Base-by-base conservation (phyloP, 2,797 vertebrate genomes). In the Myoxocephalus aenaeus region DNA sequence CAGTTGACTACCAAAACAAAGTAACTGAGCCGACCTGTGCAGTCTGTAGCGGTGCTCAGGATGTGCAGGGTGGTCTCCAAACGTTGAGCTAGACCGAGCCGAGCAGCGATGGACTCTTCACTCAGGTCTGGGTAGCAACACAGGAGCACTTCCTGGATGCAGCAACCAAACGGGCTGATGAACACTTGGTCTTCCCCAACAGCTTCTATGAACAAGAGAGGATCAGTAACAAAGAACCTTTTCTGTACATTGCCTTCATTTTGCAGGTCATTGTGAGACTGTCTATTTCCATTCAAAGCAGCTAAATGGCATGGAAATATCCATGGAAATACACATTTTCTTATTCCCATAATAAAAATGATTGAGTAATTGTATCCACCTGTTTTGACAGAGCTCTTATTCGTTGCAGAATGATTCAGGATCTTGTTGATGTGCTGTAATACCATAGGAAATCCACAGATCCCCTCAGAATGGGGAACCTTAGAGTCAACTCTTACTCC, bases 371-470 rank as follows among this genome's bases (percentile, higher is more conserved):
- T 77, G 8, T 12, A 25, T 3, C 82, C 65, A 95, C 95, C 94
- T 73, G 93, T 73, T 90, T 95, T 95, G 46, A 86, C 82, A 3
- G 89, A 82, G 34, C 80, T 82, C 72, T 96, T 95, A 48, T 84
- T 88, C 1, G 85, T 88, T 0, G 77, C 80, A 54, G 91, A 90
- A 79, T 96, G 96, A 84, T 96, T 99, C 75, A 99, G 94, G 87
- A 99, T 96, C 94, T 97, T 99, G 94, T 87, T 97, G 89, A 99
- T 96, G 92, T 97, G 96, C 63, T 98, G 97, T 64, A 99, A 94
- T 59, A 99, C 90, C 75, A 89, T 88, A 25, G 97, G 96, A 84
- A 99, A 98, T 46, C 98, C 97, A 80, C 89, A 94, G 79, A 99
- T 90, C 17, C 95, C 96, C 38, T 96, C 95, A 36, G 92, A 73